Conservation (phyloP, 2,888 invertebrate species). For the Malthinus flaveolus region DNA sequence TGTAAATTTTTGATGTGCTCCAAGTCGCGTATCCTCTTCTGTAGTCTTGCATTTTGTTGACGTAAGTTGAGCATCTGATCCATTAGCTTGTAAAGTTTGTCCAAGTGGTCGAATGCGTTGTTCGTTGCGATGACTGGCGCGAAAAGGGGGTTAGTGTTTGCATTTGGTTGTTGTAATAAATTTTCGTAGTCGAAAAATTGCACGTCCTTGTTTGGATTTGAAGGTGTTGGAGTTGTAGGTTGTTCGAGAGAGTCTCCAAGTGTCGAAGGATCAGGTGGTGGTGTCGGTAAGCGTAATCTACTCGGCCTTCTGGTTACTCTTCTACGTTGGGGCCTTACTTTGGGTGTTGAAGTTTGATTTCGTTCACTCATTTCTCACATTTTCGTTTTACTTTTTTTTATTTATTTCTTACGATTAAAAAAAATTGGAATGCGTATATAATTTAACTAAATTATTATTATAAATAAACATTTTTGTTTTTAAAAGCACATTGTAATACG, state of each 20-base stretch:
- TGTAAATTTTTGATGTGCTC: constrained; percentile 71
- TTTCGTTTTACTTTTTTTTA: constrained; percentile 8
- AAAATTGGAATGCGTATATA: background rate
- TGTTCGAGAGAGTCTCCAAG: constrained; percentile 14
- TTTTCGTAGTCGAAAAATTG: constrained; percentile 56
- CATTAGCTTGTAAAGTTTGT: constrained; percentile 74
- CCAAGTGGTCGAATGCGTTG: constrained; percentile 77
- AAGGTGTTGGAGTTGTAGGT: constrained; percentile 17
- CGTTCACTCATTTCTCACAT: constrained; percentile 20
- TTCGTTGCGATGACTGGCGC: constrained; percentile 62
- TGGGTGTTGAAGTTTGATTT: constrained; percentile 8
- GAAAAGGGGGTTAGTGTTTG: constrained; percentile 57
- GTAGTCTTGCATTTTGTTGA: constrained; percentile 71
- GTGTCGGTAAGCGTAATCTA: constrained; percentile 51
- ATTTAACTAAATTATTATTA: background rate
- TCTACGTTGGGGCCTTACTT: constrained; percentile 12
- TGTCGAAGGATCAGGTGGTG: constrained; percentile 53
- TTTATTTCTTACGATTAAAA: background rate
- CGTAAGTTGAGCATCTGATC: constrained; percentile 74
- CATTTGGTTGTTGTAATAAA: constrained; percentile 48
- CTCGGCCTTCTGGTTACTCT: constrained; percentile 38
- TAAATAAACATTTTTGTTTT: background rate
- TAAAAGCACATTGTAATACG: constrained; percentile 30
- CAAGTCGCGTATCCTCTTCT: constrained; percentile 70
- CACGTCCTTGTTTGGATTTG: constrained; percentile 44